These are phyloP conservation scores for Cliona cf. orientalis DNA, from an alignment of 37 sponge, comb jelly and placozoan species.

Conservation along the genomic window DNA sequence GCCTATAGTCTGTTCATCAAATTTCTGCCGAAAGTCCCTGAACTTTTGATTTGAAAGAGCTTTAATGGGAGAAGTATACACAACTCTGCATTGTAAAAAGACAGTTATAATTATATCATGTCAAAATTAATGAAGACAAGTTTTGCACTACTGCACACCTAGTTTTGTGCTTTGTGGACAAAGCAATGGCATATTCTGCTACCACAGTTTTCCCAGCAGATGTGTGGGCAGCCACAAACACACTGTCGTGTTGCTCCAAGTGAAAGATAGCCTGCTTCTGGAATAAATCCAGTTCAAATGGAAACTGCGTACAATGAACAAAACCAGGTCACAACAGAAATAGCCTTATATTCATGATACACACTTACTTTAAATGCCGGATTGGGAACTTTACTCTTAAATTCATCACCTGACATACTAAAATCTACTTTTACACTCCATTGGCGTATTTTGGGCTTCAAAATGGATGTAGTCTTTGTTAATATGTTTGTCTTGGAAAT, in stretches of 20 bases:
- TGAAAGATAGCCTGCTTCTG: constrained; percentile 95
- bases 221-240: constrained; percentile 99
- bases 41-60: constrained; percentile 99
- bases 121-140: neutral
- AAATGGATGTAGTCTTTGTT: too few relatives aligned
- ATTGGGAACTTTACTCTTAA: constrained; percentile 59
- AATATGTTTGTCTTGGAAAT: too few relatives aligned
- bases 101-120: neutral
- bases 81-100: constrained; percentile 43
- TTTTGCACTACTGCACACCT: constrained; percentile 44
- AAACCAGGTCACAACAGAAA: neutral
- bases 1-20: constrained; percentile 75
- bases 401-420: constrained; percentile 52
- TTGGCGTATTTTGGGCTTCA: too few relatives aligned
- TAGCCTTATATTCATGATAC: neutral
- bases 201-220: constrained; percentile 99
- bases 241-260: constrained; percentile 88
- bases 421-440: constrained; percentile 44
- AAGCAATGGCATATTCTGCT: constrained; percentile 97
- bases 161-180: constrained; percentile 83
- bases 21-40: constrained; percentile 88
- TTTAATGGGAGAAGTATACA: constrained; percentile 98
- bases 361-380: constrained; percentile 34
- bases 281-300: constrained; percentile 87
- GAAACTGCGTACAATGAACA: neutral